Evolutionary conservation across 2,888 invertebrate species (phyloP), one percentile per base, ranked within the genome.

Genomic region (Megamerina dolium): DNA sequence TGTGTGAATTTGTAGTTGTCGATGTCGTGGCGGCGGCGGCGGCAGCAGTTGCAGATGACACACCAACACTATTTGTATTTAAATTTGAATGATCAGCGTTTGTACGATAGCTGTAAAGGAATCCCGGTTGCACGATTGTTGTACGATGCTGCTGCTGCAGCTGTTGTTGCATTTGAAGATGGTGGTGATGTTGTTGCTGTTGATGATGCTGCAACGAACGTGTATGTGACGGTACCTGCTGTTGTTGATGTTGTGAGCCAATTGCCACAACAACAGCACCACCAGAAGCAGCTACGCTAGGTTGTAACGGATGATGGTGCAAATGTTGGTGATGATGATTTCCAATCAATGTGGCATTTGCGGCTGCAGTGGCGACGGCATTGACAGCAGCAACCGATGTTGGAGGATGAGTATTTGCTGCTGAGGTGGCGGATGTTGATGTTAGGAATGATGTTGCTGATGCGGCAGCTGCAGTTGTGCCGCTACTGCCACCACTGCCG

Each of bases 191-290:
- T 37, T 60, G 55, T 21, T 58, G 52, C 13, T 57, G 52, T 16
- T 59, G 61, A 14, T 35, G 75, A 63, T 66, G 75, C 70, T 62
- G 75, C n/a, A n/a, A n/a, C n/a, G n/a, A n/a, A n/a, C n/a, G n/a
- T n/a, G n/a, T n/a, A n/a, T n/a, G n/a, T n/a, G n/a, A n/a, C n/a
- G n/a, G n/a, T n/a, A n/a, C n/a, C 74, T 50, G 74, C 46, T 57
- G 60, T 35, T 54, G 56, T 32, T 58, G 55, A 6, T 51, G 54
- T 38, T 72, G 63, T 74, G 73, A 70, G 48, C 71, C 41, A 37
- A 50, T 48, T 20, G 50, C 50, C 39, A 50, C 49, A 37, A 53
- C 54, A 44, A 53, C 54, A 44, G 52, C 55, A 33, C 52, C 55
- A 41, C 54, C 55, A 27, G 53, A 42, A n/a, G 52, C 49, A 14